phyloP scores from a whole-genome alignment of 2,888 invertebrate genomes.

The Zaprionus bogoriensis region DNA sequence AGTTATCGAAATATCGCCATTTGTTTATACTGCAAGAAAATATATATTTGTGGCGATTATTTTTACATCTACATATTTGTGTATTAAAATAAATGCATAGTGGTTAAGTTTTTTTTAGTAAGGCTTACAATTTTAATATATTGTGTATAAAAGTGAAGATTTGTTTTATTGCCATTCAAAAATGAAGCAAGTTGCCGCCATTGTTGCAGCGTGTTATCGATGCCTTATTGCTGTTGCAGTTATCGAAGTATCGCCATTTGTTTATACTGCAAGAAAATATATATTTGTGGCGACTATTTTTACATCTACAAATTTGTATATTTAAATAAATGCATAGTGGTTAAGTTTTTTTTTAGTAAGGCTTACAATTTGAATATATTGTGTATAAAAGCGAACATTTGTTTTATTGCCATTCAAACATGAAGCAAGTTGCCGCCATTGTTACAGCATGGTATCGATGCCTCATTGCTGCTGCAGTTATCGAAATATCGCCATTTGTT shows the following conservation, averaged over 20 bases:
- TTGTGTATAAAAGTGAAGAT: conserved; percentile 1
- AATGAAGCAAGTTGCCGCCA: not conserved
- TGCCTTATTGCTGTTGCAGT: too few species aligned
- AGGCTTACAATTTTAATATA: conserved; percentile 21
- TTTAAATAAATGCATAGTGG: conserved; percentile 64
- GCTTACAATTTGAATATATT: conserved; percentile 19
- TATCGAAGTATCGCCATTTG: too few species aligned
- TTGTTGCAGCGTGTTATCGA: conserved; percentile 4
- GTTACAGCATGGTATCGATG: conserved; percentile 1
- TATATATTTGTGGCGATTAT: conserved; percentile 30
- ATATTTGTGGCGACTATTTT: conserved; percentile 40
- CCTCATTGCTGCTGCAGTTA: too few species aligned
- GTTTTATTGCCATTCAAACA: not conserved
- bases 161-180: not conserved
- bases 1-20: too few species aligned
- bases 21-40: conserved; percentile 19
- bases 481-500: conserved; percentile 25
- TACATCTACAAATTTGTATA: conserved; percentile 65
- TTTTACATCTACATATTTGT: conserved; percentile 64
- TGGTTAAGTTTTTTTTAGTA: conserved; percentile 40
- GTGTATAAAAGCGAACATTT: conserved; percentile 1
- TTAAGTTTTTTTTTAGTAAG: conserved; percentile 42
- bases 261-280: conserved; percentile 21
- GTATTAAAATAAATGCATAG: conserved; percentile 69
- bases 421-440: not conserved